Percentiles rank a stretch among this genome's conserved stretches.
Conservation (phyloP, 1,140 invertebrate species). For the Ceratina japonica region DNA sequence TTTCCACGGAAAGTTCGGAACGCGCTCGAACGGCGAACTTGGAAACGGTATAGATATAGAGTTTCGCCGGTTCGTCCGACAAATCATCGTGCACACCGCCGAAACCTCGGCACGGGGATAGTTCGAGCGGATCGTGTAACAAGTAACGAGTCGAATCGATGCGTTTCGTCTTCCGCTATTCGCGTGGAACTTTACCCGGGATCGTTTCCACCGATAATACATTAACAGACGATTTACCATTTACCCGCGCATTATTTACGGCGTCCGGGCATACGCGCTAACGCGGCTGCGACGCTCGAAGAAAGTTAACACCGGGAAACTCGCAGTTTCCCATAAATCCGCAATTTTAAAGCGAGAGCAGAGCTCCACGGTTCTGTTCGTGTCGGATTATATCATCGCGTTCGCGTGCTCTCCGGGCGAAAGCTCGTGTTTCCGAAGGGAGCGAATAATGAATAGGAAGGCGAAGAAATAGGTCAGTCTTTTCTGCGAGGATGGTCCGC, state of each 20-base stretch:
- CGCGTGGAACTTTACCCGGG: constrained; percentile 28
- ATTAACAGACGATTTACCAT: constrained; percentile 63
- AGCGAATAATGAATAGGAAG: constrained; percentile 60
- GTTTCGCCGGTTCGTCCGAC: constrained; percentile 24
- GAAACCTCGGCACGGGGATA: background rate
- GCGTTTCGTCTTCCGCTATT: constrained; percentile 16
- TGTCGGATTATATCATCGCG: constrained; percentile 48
- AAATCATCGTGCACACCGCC: constrained; percentile 29
- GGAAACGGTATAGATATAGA: constrained; percentile 30
- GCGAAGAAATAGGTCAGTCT: constrained; percentile 67
- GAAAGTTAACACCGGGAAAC: background rate
- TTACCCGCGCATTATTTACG: constrained; percentile 57
- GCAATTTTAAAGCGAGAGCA: constrained; percentile 1
- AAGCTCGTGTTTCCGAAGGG: constrained; percentile 66
- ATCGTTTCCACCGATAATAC: constrained; percentile 57
- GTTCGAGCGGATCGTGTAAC: constrained; percentile 40
- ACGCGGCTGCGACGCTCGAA: constrained; percentile 1
- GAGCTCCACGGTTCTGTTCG: constrained; percentile 39
- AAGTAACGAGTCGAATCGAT: constrained; percentile 46
- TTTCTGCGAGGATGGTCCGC: constrained; percentile 17
- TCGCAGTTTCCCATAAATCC: constrained; percentile 45
- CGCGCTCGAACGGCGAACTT: background rate
- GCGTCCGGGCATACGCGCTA: constrained; percentile 19
- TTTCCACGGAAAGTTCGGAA: constrained; percentile 4
- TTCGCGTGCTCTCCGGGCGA: constrained; percentile 11